Evolutionary conservation across 1,140 invertebrate genomes (phyloP), one percentile per base, ranked within the genome.

Genomic region (Bacillus rossius): DNA sequence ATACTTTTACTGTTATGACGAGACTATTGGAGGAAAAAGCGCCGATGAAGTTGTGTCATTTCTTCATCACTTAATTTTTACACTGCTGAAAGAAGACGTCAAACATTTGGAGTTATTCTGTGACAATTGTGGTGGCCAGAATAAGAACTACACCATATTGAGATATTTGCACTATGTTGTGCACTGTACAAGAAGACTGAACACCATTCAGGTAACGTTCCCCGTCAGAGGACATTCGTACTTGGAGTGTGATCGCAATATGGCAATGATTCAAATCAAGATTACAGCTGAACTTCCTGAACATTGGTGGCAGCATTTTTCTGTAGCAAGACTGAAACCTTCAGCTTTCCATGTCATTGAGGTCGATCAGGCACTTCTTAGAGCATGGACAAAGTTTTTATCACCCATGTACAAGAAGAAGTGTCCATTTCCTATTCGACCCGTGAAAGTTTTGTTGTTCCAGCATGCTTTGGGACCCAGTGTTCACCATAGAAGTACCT

Each of bases 1-100:
- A 26, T 20, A 61, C 14, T 69, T 68, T 54, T 67, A 65, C 45
- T 29, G 37, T 5, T 69, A 67, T 43, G 47, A 47, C 17, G 61
- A 69, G 58, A 62, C 40, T 7, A 47, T 59, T 41, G 59, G n/a
- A 17, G 38, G 19, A 2, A 61, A 61, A 38, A 20, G 59, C 5
- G 60, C 60, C 8, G 42, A 61, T 37, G 59, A 60, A 17, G 58
- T 60, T 3, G 19, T 42, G 19, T 61, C 59, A n/a, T 37, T 60
- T 8, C 23, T 60, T 34, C 29, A 34, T 34, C 29, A 34, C 29
- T 34, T 34, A 4, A 34, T 34, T 34, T 34, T 34, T 34, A 34
- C 29, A 34, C 29, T 7, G 29, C 29, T 34, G 29, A 34, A 34
- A 34, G 29, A 34, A 34, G 4, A 25, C 26, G 48, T 48, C 34